Conservation (phyloP, 2,888 invertebrate genomes). For the Galerucella nymphaeae region DNA sequence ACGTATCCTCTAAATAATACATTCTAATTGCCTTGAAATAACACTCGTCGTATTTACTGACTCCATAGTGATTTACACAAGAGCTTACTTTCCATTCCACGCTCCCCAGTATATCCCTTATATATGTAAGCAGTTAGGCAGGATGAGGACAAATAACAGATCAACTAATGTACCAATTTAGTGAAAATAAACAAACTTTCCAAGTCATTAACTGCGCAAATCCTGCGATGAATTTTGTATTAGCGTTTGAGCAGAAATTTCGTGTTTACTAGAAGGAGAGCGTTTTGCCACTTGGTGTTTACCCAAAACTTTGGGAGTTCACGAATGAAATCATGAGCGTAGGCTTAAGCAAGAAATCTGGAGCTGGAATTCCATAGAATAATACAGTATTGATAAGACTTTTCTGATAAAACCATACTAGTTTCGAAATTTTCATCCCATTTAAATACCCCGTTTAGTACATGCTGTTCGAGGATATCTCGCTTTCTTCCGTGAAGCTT, state of each 20-base stretch:
- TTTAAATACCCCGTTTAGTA: too few species aligned
- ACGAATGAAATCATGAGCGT: slow-evolving; percentile 14
- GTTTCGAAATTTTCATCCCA: too few species aligned
- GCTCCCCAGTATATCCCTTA: slow-evolving; percentile 2
- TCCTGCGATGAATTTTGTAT: slow-evolving; percentile 44
- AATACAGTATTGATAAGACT: too few species aligned
- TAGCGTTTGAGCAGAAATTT: slow-evolving; percentile 44
- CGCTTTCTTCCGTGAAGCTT: too few species aligned
- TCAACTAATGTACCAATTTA: slow-evolving; percentile 42
- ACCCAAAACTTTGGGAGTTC: slow-evolving; percentile 28
- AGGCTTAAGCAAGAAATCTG: not conserved
- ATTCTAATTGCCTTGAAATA: slow-evolving; percentile 9
- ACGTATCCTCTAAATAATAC: not conserved
- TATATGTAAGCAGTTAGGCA: slow-evolving; percentile 33
- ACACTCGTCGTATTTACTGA: slow-evolving; percentile 13
- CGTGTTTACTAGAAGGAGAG: slow-evolving; percentile 36
- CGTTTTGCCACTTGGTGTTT: slow-evolving; percentile 43
- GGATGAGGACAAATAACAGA: slow-evolving; percentile 39
- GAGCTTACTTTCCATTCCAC: slow-evolving; percentile 7
- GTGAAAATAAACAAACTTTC: slow-evolving; percentile 42
- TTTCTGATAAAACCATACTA: too few species aligned
- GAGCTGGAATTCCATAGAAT: not conserved
- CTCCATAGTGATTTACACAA: slow-evolving; percentile 12
- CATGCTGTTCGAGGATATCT: too few species aligned
- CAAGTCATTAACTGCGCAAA: slow-evolving; percentile 44